These are phyloP conservation scores for Sminthurides bifidus DNA, from an alignment of 1,140 invertebrate genomes.

Conservation along the genomic window DNA sequence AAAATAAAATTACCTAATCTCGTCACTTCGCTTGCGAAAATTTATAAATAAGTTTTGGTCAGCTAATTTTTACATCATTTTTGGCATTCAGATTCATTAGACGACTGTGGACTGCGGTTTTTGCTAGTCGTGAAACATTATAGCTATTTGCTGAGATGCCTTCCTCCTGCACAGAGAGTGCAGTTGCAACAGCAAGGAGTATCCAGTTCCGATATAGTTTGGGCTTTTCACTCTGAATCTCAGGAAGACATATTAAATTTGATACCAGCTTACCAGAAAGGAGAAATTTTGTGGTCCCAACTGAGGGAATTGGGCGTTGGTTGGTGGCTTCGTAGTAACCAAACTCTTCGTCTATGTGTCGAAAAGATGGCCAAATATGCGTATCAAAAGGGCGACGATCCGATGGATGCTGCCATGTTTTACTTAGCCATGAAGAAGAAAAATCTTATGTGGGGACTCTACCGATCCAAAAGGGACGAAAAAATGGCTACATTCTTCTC, in stretches of 20 bases:
- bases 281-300: constrained; percentile 76
- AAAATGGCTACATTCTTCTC: constrained; percentile 91
- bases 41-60: too few relatives aligned
- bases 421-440: constrained; percentile 99
- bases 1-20: neutral
- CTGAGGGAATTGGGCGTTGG: constrained; percentile 84
- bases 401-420: constrained; percentile 92
- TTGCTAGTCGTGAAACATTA: constrained; percentile 95
- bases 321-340: constrained; percentile 90
- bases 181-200: constrained; percentile 81
- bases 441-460: constrained; percentile 89
- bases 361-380: constrained; percentile 53
- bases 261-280: constrained; percentile 76
- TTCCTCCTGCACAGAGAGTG: constrained; percentile 75
- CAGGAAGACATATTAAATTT: constrained; percentile 87
- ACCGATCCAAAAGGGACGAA: constrained; percentile 72
- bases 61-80: constrained; percentile 26
- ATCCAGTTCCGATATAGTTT: constrained; percentile 83
- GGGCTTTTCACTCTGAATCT: constrained; percentile 98
- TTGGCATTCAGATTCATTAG: constrained; percentile 61
- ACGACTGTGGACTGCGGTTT: constrained; percentile 94
- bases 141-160: constrained; percentile 80
- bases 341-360: constrained; percentile 67
- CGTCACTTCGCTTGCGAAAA: too few relatives aligned
- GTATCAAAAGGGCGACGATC: constrained; percentile 55